Conservation (phyloP, 2,797 vertebrate species). For the Falco berigora region DNA sequence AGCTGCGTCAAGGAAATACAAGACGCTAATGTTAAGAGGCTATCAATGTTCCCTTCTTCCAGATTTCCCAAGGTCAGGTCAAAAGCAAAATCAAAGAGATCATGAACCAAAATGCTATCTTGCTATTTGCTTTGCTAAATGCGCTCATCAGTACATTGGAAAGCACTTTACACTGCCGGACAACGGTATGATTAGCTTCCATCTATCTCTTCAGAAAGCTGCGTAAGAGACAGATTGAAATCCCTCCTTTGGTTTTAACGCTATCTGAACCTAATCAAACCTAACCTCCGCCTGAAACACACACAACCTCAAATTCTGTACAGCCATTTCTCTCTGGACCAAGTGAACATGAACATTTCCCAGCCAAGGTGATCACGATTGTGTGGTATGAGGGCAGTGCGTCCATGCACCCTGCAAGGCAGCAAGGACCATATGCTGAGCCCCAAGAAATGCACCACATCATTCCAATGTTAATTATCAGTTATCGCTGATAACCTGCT, state of each 20-base stretch:
- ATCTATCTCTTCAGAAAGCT: not conserved
- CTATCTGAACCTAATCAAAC: not conserved
- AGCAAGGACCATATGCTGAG: not conserved
- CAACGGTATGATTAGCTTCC: not conserved
- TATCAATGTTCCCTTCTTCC: not conserved
- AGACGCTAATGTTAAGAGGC: not conserved
- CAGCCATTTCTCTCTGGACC: not conserved
- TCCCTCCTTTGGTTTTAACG: not conserved
- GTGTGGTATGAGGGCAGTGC: fast-evolving
- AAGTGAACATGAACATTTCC: not conserved
- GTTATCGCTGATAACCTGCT: not conserved
- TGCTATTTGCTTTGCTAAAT: not conserved
- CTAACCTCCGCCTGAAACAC: not conserved
- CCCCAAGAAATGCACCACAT: not conserved
- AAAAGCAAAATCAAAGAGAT: not conserved
- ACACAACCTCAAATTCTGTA: not conserved
- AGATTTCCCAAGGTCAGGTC: not conserved
- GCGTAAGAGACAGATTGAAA: not conserved
- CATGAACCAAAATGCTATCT: not conserved
- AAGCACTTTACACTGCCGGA: not conserved
- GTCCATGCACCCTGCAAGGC: no score
- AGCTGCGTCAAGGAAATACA: not conserved
- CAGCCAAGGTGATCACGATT: not conserved
- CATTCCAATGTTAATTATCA: not conserved
- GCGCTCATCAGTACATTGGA: fast-evolving